phyloP scores from a whole-genome alignment of 2,113 vertebrate genomes.

The Sapayoa aenigma region DNA sequence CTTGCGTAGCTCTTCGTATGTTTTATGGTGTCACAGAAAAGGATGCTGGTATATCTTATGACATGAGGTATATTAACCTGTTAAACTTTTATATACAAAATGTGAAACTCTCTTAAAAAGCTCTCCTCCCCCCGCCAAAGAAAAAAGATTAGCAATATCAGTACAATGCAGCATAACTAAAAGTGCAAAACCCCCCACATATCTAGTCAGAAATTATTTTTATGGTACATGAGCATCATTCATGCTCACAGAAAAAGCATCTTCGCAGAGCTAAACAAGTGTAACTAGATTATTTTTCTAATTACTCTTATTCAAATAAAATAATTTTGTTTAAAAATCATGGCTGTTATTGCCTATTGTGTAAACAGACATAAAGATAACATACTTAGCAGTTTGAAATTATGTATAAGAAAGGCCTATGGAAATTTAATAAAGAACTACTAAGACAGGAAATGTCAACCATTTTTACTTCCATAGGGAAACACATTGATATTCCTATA shows the following conservation, averaged over 20 bases:
- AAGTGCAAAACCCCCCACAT: background rate
- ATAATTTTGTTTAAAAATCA: background rate
- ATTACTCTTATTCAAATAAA: background rate
- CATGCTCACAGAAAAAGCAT: background rate
- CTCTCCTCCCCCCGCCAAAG: too few species aligned
- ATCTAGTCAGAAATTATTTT: background rate
- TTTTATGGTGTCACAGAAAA: background rate
- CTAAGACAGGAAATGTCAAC: background rate
- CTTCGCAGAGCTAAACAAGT: background rate
- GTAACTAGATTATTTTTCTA: background rate
- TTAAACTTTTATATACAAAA: background rate
- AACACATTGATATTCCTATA: background rate
- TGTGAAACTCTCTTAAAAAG: background rate
- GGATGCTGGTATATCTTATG: background rate
- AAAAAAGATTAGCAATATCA: fast-evolving
- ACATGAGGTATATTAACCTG: background rate
- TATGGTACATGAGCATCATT: background rate
- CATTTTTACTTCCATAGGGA: background rate
- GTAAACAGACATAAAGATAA: background rate
- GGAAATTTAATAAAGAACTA: background rate
- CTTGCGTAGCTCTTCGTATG: background rate
- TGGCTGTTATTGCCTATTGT: background rate
- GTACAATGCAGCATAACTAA: background rate
- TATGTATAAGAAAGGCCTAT: background rate
- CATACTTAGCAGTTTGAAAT: background rate